These are phyloP conservation scores for Drosophila micromelanica DNA, from an alignment of 1,140 invertebrate genomes.

Conservation along the genomic window DNA sequence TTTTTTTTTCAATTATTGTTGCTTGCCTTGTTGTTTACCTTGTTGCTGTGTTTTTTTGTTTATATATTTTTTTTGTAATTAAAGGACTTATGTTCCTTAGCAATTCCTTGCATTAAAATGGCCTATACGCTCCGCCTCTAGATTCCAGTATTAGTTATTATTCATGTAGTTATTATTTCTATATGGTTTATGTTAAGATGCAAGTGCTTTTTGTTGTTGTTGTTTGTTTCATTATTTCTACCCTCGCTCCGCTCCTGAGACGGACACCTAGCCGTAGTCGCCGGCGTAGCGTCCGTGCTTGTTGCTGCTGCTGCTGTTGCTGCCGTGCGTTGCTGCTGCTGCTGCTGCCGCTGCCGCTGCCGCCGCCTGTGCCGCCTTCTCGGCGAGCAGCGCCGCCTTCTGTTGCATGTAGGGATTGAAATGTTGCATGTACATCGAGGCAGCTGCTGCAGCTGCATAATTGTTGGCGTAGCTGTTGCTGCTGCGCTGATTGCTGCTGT, in stretches of 20 bases:
- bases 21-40: slow-evolving; percentile 69
- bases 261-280: slow-evolving; percentile 59
- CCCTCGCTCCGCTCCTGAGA: neutral
- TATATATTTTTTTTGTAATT: slow-evolving; percentile 19
- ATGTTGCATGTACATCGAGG: slow-evolving; percentile 77
- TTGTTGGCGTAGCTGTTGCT: slow-evolving; percentile 65
- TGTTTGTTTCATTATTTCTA: neutral
- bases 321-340: slow-evolving; percentile 22
- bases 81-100: slow-evolving; percentile 65
- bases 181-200: slow-evolving; percentile 57
- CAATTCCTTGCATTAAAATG: slow-evolving; percentile 76
- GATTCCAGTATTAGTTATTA: slow-evolving; percentile 48
- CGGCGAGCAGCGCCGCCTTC: slow-evolving; percentile 66
- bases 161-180: slow-evolving; percentile 43
- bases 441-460: slow-evolving; percentile 68
- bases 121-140: slow-evolving; percentile 64
- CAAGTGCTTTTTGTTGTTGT: slow-evolving; percentile 34
- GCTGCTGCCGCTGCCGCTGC: slow-evolving; percentile 49
- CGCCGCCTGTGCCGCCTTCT: slow-evolving; percentile 65
- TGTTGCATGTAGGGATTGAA: slow-evolving; percentile 79
- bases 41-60: slow-evolving; percentile 50
- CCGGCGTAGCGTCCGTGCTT: slow-evolving; percentile 70
- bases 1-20: slow-evolving; percentile 76
- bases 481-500: slow-evolving; percentile 29
- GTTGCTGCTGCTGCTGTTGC: slow-evolving; percentile 24